These are phyloP conservation scores for Lates japonicus DNA, from an alignment of 2,797 vertebrate species.

Conservation along the genomic window DNA sequence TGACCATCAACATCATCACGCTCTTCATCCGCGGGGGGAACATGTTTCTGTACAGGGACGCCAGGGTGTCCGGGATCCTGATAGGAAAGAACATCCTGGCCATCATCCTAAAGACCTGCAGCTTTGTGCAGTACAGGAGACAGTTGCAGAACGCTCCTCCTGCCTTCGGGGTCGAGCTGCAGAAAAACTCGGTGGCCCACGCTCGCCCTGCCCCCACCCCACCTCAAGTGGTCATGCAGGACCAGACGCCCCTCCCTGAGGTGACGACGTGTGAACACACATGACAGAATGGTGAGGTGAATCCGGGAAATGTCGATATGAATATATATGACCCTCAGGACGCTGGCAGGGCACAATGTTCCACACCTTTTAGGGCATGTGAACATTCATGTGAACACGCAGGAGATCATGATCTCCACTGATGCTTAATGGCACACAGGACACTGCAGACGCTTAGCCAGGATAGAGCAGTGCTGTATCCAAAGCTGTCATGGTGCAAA, in stretches of 20 bases:
- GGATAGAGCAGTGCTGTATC: slow-evolving; percentile 42
- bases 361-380: slow-evolving; percentile 49
- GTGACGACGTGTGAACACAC: slow-evolving; percentile 87
- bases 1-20: slow-evolving; percentile 89
- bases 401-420: slow-evolving; percentile 41
- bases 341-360: slow-evolving; percentile 53
- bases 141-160: slow-evolving; percentile 83
- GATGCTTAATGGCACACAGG: slow-evolving; percentile 61
- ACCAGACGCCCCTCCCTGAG: slow-evolving; percentile 85
- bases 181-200: slow-evolving; percentile 79
- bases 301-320: slow-evolving; percentile 38
- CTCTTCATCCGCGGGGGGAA: slow-evolving; percentile 91
- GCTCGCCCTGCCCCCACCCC: slow-evolving; percentile 71
- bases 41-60: slow-evolving; percentile 89
- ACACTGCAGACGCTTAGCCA: slow-evolving; percentile 50
- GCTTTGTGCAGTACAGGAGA: slow-evolving; percentile 89
- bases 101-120: slow-evolving; percentile 88
- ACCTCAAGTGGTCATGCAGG: slow-evolving; percentile 80
- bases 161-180: slow-evolving; percentile 81
- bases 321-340: slow-evolving; percentile 62
- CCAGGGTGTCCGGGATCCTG: slow-evolving; percentile 89
- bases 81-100: slow-evolving; percentile 91
- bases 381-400: slow-evolving; percentile 54
- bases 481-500: slow-evolving; percentile 66
- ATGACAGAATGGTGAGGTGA: slow-evolving; percentile 76